These are phyloP conservation scores for Julus scandinavius DNA, from an alignment of 2,888 invertebrate genomes.

Conservation along the genomic window DNA sequence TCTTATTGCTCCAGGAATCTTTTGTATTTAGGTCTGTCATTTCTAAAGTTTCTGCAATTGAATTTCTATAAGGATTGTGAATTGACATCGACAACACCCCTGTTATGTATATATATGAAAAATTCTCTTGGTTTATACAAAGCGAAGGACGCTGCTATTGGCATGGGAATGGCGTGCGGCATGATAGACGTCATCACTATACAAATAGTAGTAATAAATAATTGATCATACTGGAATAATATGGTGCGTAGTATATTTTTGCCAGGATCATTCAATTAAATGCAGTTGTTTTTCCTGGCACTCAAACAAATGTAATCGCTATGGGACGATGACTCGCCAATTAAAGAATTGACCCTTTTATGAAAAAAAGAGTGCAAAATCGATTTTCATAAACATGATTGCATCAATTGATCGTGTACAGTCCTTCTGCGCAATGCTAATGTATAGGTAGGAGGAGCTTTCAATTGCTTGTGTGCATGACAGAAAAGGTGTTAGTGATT, in stretches of 20 bases:
- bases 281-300: neutral
- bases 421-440: neutral
- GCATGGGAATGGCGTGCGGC: neutral
- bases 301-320: neutral
- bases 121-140: neutral
- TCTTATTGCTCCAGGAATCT: neutral
- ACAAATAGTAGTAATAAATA: constrained; percentile 6
- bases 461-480: neutral
- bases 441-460: neutral
- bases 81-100: neutral
- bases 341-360: neutral
- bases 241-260: neutral
- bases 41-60: neutral
- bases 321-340: neutral
- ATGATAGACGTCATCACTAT: constrained; percentile 3
- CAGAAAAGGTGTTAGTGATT: neutral
- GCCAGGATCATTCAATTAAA: neutral
- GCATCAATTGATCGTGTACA: neutral
- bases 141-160: neutral
- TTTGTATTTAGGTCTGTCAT: neutral
- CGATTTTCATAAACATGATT: neutral
- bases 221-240: neutral
- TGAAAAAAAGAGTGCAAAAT: neutral
- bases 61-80: neutral
- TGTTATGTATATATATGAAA: neutral